phyloP scores from a whole-genome alignment of 2,888 invertebrate genomes.

The Conistra vaccinii region DNA sequence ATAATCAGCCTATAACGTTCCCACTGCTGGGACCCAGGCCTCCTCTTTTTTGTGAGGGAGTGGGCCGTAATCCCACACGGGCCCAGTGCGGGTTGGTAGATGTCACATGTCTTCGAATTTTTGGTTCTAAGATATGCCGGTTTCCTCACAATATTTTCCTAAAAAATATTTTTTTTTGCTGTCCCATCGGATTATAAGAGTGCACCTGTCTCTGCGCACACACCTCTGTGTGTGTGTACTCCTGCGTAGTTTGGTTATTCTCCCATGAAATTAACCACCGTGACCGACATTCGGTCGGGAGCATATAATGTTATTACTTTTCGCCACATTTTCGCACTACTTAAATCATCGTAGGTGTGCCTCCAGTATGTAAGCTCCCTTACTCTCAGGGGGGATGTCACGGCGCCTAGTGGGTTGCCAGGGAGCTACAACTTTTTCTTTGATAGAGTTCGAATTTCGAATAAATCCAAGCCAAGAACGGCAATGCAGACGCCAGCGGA shows the following conservation, averaged over 20 bases:
- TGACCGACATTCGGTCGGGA: neutral
- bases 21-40: too few species aligned
- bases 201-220: too few species aligned
- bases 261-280: neutral
- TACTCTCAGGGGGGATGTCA: conserved; percentile 71
- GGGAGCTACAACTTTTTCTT: conserved; percentile 86
- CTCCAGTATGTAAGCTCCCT: conserved; percentile 67
- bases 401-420: conserved; percentile 84
- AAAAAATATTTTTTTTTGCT: too few species aligned
- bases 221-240: too few species aligned
- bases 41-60: too few species aligned
- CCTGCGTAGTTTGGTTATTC: neutral
- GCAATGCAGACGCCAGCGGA: conserved; percentile 80
- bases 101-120: too few species aligned
- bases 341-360: conserved; percentile 21
- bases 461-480: conserved; percentile 84
- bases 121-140: too few species aligned
- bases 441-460: conserved; percentile 87
- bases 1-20: too few species aligned
- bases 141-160: too few species aligned
- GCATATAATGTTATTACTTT: neutral
- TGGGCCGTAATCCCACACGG: too few species aligned
- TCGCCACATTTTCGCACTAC: neutral
- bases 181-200: neutral
- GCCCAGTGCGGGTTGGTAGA: too few species aligned